Percentiles rank a stretch among this genome's conserved stretches.
These are phyloP conservation scores for Oenanthe oenanthe DNA, from an alignment of 2,113 vertebrate species.

Conservation along the genomic window DNA sequence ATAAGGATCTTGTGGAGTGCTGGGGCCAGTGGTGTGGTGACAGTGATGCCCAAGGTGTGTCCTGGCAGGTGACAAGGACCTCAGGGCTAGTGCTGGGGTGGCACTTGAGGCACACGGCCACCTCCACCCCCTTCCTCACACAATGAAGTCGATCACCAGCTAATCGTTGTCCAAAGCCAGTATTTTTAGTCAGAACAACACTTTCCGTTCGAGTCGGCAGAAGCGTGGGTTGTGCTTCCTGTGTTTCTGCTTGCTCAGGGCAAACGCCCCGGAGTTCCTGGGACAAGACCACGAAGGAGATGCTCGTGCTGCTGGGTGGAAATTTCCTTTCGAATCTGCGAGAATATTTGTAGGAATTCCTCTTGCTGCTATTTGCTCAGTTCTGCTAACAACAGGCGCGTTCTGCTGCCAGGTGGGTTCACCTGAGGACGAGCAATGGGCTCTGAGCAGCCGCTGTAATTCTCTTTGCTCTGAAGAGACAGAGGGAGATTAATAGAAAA, in stretches of 20 bases:
- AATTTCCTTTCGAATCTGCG: constrained; percentile 1
- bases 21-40: accelerated
- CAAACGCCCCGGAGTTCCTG: not conserved
- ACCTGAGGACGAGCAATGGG: not conserved
- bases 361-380: constrained; percentile 3
- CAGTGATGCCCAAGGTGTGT: not conserved
- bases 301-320: not conserved
- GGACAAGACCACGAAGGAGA: not conserved
- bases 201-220: not conserved
- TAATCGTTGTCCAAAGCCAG: accelerated
- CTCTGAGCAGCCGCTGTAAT: constrained; percentile 16
- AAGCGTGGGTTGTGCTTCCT: not conserved
- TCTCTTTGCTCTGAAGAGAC: constrained; percentile 39
- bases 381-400: not conserved
- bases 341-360: constrained; percentile 17
- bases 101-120: not conserved
- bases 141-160: not conserved
- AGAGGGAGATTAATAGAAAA: constrained; percentile 55
- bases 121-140: not conserved
- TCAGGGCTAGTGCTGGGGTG: accelerated
- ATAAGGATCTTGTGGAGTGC: not conserved
- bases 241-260: constrained; percentile 21
- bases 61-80: not conserved
- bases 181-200: not conserved
- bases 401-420: constrained; percentile 13